Base-by-base conservation (phyloP, 2,113 vertebrate genomes). In the Aegypius monachus region DNA sequence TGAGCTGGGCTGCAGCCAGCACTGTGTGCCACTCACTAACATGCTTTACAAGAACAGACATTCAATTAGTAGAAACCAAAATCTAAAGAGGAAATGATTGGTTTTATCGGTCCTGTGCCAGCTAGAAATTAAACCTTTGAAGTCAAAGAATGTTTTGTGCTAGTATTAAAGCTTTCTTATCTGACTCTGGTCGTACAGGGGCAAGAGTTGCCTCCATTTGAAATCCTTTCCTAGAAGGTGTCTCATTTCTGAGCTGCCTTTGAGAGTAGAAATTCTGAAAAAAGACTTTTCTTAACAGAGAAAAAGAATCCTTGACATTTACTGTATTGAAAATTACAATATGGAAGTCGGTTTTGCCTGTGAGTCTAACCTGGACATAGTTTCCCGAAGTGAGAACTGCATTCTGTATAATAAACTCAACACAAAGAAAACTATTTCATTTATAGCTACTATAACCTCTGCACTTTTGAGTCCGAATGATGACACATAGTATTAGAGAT, bases 111-210 rank as follows among this genome's bases (percentile, higher is more conserved):
- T 82, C 70, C 47, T 68, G 42, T 92, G 81, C 85, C 88, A 85
- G 71, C 74, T 62, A 87, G 71, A 92, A 97, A 94, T 93, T 38
- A 91, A 95, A 77, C 74, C 78, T 93, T 93, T 93, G 90, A 94
- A 93, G 85, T 86, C 53, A 91, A 65, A 91, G 47, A 70, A 48
- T 62, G 36, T 53, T 94, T 86, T 77, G 32, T 96, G 77, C 71
- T 62, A 42, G 58, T 77, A 90, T 77, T 92, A 90, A 92, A 95
- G 85, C 48, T 80, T 80, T 96, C 81, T 96, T 94, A 66, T 70
- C 92, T 90, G 81, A 80, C 62, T 88, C 34, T 34, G 72, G 43
- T 95, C 4, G 0, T 68, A 68, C 1, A 4, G 55, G 62, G 66
- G 62, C 70, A 87, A 75, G 81, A 93, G 31, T 36, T 92, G 40